Percentiles rank a stretch among this genome's conserved stretches.
Evolutionary conservation across 2,888 invertebrate species (phyloP).

Genomic region (Platerodrilus igneus): DNA sequence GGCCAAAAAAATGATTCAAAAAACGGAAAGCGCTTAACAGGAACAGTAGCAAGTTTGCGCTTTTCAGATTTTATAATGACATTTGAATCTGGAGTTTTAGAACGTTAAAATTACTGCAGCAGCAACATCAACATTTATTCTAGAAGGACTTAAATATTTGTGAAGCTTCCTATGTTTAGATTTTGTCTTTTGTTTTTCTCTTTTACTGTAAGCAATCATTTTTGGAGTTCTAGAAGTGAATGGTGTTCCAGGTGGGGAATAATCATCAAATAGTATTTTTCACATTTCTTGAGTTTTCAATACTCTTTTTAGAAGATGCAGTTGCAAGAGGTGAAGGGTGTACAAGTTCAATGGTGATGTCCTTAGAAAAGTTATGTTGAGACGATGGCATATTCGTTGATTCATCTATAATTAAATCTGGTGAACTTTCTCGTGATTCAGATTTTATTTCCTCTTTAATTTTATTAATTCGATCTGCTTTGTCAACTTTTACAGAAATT

Average conservation of each 20-base stretch:
- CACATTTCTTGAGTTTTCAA: conserved; percentile 46
- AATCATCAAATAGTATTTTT: conserved; percentile 51
- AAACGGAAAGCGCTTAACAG: conserved; percentile 53
- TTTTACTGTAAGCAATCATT: conserved; percentile 55
- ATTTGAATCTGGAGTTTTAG: conserved; percentile 44
- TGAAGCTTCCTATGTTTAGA: conserved; percentile 41
- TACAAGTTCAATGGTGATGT: conserved; percentile 57
- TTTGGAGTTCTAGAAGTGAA: conserved; percentile 57
- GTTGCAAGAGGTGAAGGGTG: too few species aligned
- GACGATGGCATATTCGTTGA: conserved; percentile 35
- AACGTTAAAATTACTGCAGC: conserved; percentile 31
- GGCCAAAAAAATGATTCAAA: conserved; percentile 52
- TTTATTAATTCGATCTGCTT: conserved; percentile 45
- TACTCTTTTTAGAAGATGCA: conserved; percentile 34
- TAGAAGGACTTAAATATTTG: neutral
- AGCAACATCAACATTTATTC: neutral
- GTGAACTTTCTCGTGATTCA: conserved; percentile 44
- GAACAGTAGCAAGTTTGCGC: conserved; percentile 30
- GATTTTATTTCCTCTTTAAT: conserved; percentile 43
- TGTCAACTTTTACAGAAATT: conserved; percentile 70
- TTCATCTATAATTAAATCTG: conserved; percentile 48
- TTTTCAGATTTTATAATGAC: conserved; percentile 27
- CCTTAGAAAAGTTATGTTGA: conserved; percentile 42
- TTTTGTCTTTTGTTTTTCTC: conserved; percentile 54
- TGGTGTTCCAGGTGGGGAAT: conserved; percentile 54